These are phyloP conservation scores for Drosophila orosa DNA, from an alignment of 1,140 invertebrate genomes.

Conservation along the genomic window DNA sequence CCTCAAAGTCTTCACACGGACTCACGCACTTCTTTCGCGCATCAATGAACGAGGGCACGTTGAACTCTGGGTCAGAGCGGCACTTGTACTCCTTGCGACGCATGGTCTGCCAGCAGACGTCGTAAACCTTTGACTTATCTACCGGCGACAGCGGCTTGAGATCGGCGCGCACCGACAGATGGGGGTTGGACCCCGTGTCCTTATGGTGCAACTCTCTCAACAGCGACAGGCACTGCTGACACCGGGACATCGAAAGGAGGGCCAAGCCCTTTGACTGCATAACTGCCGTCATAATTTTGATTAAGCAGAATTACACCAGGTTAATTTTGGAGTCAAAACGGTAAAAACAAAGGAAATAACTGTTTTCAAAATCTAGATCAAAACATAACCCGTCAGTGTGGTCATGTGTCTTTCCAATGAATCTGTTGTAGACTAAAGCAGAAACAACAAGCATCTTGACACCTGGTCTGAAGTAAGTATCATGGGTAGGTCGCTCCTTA, in stretches of 20 bases:
- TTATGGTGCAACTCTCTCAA: neutral
- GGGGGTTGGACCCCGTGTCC: neutral
- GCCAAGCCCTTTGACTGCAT: neutral
- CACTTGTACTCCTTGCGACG: conserved; percentile 19
- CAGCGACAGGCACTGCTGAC: too few species aligned
- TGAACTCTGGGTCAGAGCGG: conserved; percentile 14
- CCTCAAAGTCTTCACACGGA: neutral
- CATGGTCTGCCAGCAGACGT: conserved; percentile 18
- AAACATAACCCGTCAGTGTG: neutral
- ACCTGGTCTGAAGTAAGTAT: neutral
- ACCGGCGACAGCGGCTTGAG: neutral
- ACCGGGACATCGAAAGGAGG: neutral
- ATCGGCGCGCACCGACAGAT: neutral
- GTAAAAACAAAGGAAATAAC: neutral
- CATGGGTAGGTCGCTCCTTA: neutral
- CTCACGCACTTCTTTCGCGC: neutral
- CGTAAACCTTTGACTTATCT: neutral
- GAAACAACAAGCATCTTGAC: neutral
- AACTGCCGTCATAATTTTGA: neutral
- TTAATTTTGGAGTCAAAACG: neutral
- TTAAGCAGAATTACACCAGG: neutral
- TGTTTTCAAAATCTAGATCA: neutral
- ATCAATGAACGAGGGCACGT: neutral
- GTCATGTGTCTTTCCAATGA: neutral
- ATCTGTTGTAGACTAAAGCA: neutral